Evolutionary conservation across 2,888 invertebrate genomes (phyloP).

Genomic region (Harmothoe impar): DNA sequence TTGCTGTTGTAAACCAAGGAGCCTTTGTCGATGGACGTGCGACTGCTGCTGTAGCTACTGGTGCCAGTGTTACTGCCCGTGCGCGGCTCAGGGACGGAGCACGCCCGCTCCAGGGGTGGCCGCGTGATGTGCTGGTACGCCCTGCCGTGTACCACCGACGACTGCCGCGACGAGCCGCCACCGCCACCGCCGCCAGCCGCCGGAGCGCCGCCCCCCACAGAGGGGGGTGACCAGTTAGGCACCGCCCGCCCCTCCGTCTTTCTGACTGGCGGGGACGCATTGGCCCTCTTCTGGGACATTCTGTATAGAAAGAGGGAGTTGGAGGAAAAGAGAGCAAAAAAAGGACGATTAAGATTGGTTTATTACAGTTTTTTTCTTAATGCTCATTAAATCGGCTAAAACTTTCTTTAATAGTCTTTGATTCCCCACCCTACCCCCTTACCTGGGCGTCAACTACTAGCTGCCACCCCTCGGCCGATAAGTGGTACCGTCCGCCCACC

Average conservation of each 20-base stretch:
- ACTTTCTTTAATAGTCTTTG: neutral
- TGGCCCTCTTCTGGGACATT: constrained; percentile 11
- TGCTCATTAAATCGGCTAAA: neutral
- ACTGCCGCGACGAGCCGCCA: neutral
- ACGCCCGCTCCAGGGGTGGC: constrained; percentile 68
- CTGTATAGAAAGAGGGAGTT: neutral
- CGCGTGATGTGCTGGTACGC: constrained; percentile 58
- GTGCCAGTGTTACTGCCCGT: constrained; percentile 63
- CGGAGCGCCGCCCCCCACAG: neutral
- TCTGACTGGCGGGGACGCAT: constrained; percentile 11
- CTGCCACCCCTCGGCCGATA: neutral
- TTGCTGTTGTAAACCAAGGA: constrained; percentile 9
- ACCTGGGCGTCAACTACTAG: neutral
- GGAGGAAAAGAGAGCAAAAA: neutral
- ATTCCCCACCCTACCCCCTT: neutral
- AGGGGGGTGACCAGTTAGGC: neutral
- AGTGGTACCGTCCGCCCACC: constrained; percentile 18
- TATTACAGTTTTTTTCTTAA: too few relatives aligned
- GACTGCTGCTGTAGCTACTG: constrained; percentile 65
- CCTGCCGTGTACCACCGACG: constrained; percentile 37
- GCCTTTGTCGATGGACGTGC: constrained; percentile 53
- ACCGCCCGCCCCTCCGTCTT: constrained; percentile 18
- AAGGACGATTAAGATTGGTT: too few relatives aligned
- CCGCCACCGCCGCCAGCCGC: neutral
- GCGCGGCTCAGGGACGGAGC: constrained; percentile 68